A percentile compares a stretch with the other conserved stretches of the same genome.
phyloP scores from a whole-genome alignment of 2,888 invertebrate genomes.

The Sisyra nigra region DNA sequence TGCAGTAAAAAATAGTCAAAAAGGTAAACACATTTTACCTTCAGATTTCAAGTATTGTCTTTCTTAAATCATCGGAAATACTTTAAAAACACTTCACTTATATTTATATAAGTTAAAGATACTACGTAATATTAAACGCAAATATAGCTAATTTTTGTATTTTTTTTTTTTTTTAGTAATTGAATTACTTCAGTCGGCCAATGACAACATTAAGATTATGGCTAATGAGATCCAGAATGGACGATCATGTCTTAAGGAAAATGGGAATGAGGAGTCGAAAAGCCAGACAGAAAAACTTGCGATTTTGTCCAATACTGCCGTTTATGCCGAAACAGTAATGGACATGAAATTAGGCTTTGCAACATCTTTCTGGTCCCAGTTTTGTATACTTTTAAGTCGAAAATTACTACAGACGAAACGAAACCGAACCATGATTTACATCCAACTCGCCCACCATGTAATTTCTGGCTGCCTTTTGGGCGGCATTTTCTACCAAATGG shows the following conservation, averaged over 20 bases:
- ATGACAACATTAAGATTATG: conserved; percentile 19
- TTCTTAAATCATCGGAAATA: no score
- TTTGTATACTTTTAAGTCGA: conserved; percentile 31
- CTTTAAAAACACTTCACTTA: no score
- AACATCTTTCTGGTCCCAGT: conserved; percentile 36
- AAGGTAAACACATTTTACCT: no score
- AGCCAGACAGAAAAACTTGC: conserved; percentile 11
- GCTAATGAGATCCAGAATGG: conserved; percentile 25
- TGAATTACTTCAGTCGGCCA: conserved; percentile 23
- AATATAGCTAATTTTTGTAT: no score
- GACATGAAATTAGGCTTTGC: conserved; percentile 33
- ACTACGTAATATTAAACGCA: no score
- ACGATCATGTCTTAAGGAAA: conserved; percentile 19
- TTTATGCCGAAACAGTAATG: conserved; percentile 3
- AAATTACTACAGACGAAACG: conserved; percentile 38
- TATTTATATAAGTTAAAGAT: no score
- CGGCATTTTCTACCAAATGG: conserved; percentile 37
- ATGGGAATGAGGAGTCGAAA: conserved; percentile 6
- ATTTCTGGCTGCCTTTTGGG: conserved; percentile 36
- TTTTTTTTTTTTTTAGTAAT: conserved; percentile 23
- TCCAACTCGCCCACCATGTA: conserved; percentile 38
- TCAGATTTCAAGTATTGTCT: no score
- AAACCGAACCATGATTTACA: conserved; percentile 33
- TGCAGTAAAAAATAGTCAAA: no score
- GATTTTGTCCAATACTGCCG: background rate